Evolutionary conservation across 2,113 vertebrate species (phyloP).

Genomic region (Sinocyclocheilus maitianheensis): DNA sequence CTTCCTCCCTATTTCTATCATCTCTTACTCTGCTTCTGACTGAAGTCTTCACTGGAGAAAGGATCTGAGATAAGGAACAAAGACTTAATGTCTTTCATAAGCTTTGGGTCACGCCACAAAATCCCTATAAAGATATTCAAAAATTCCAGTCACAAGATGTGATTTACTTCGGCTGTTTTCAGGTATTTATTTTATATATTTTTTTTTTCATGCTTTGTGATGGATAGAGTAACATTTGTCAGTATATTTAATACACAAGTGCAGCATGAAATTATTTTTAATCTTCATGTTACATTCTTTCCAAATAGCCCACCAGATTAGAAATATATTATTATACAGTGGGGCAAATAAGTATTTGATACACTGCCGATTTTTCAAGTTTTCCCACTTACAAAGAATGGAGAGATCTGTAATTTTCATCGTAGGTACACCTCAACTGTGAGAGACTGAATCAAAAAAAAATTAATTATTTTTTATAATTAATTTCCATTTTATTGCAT

Average conservation of each 20-base stretch:
- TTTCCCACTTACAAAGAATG: too few species aligned
- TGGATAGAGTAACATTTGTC: neutral
- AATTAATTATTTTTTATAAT: too few species aligned
- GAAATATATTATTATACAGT: too few species aligned
- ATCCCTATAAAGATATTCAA: neutral
- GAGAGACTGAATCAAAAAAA: too few species aligned
- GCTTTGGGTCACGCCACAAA: neutral
- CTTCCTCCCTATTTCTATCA: neutral
- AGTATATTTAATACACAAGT: neutral
- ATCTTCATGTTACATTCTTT: too few species aligned
- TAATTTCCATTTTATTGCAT: too few species aligned
- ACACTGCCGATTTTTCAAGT: too few species aligned
- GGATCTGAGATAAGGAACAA: neutral
- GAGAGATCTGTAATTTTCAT: too few species aligned
- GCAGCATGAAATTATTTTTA: too few species aligned
- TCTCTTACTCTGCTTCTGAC: neutral
- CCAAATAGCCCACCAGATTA: too few species aligned
- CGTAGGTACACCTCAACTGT: too few species aligned
- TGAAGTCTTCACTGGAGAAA: constrained; percentile 5
- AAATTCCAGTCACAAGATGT: neutral
- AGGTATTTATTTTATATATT: neutral
- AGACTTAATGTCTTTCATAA: neutral
- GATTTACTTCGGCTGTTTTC: neutral
- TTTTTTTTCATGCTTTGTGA: neutral
- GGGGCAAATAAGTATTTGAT: too few species aligned